Base-by-base conservation (phyloP, 2,113 vertebrate species). In the Cryptotis parvus region DNA sequence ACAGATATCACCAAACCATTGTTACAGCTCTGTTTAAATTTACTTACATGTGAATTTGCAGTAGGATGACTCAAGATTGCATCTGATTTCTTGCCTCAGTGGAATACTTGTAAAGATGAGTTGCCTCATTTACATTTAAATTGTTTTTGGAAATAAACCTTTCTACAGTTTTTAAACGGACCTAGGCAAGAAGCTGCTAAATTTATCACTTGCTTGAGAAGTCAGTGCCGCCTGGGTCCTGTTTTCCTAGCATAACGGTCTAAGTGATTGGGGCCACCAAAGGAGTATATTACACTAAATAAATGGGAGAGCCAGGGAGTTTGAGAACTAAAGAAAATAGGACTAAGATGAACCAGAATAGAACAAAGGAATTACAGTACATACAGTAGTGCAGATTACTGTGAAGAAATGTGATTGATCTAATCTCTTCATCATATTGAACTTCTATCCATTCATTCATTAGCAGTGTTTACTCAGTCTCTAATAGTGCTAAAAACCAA, bases 1-100 rank as follows among this genome's bases (percentile, higher is more conserved):
- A 49, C 27, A 72, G 37, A 70, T 41, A 41, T 68, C 15, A 49
- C 14, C 26, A 58, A 69, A 65, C 69, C 31, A 6, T 87, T 75
- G n/a, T 52, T 72, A 83, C 9, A 72, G 49, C 35, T 72, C 52
- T 16, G n/a, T 55, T 92, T 83, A 86, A 52, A 26, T 89, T 61
- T 78, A 52, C 31, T 83, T 55, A 79, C 29, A 55, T 31, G 78
- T 83, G 29, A 86, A 26, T 29, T 79, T 69, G 26, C 75, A 79
- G 52, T 55, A 27, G 31, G 83, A 55, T 58, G 43, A 55, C 65
- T 65, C 26, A 52, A 35, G 39, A 29, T 63, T 79, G 75, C 63
- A 35, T 10, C 66, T 85, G 29, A 88, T 16, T 24, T 7, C 29
- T 55, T 69, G 3, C n/a, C 81, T 69, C 76, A 31, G 55, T 20